A percentile compares a stretch with the other conserved stretches of the same genome.
Evolutionary conservation across 2,113 vertebrate genomes (phyloP).

Genomic region (Hirundichthys speculiger): DNA sequence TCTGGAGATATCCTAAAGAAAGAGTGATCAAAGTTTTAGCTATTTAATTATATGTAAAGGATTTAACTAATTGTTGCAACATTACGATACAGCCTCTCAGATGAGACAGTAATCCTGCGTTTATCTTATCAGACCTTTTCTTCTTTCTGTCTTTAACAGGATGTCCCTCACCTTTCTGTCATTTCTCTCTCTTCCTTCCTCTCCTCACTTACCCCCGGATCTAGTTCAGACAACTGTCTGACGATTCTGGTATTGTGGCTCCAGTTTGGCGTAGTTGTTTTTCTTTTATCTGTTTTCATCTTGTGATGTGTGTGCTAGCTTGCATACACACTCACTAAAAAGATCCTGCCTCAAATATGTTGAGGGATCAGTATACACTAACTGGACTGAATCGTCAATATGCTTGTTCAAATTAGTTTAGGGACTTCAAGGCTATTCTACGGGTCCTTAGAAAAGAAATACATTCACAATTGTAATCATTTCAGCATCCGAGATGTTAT

Average conservation of each 20-base stretch:
- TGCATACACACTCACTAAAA: conserved; percentile 36
- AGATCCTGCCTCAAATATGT: no score
- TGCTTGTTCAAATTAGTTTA: conserved; percentile 23
- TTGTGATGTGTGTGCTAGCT: conserved; percentile 15
- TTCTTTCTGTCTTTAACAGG: conserved; percentile 43
- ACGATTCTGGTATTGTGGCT: conserved; percentile 55
- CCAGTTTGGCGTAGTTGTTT: conserved; percentile 46
- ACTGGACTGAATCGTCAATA: conserved; percentile 41
- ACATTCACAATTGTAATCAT: neutral
- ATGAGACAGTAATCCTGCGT: conserved; percentile 2
- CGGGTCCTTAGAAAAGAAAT: conserved; percentile 2
- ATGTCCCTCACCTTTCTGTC: conserved; percentile 58
- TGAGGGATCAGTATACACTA: no score
- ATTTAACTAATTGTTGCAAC: neutral
- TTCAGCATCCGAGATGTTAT: neutral
- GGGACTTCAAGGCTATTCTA: neutral
- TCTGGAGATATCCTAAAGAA: no score
- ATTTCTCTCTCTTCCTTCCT: conserved; percentile 58
- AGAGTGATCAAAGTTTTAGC: no score
- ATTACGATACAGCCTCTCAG: conserved; percentile 10
- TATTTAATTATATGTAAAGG: neutral
- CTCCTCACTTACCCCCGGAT: conserved; percentile 63
- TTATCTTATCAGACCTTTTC: conserved; percentile 21
- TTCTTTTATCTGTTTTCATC: conserved; percentile 52
- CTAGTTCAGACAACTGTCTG: conserved; percentile 71